Percentiles rank a stretch among this genome's conserved stretches.
Evolutionary conservation across 2,797 vertebrate genomes (phyloP).

Genomic region (Myripristis murdjan): DNA sequence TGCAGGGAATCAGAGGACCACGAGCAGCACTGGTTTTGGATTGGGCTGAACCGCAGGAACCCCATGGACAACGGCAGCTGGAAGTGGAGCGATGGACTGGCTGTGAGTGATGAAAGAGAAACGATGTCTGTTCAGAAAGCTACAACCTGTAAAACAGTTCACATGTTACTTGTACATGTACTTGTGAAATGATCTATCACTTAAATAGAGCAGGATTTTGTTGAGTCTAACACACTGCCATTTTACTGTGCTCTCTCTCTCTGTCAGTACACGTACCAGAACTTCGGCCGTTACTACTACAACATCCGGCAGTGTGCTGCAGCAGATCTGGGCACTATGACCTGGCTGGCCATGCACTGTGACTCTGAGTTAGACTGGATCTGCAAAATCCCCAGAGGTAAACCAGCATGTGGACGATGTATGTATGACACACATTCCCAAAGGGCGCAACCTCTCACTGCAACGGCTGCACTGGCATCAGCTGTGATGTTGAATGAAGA

Average conservation of each 20-base stretch:
- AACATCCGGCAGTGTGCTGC: slow-evolving; percentile 91
- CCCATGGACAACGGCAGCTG: slow-evolving; percentile 90
- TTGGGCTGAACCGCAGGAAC: slow-evolving; percentile 93
- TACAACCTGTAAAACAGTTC: background rate
- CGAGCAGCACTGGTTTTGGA: slow-evolving; percentile 98
- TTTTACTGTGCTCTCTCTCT: slow-evolving; percentile 8
- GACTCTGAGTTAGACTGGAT: slow-evolving; percentile 96
- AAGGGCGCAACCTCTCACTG: too few relatives aligned
- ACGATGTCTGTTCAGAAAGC: background rate
- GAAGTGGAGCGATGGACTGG: slow-evolving; percentile 94
- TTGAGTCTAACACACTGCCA: background rate
- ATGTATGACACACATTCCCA: too few relatives aligned
- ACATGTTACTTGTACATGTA: background rate
- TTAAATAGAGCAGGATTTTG: background rate
- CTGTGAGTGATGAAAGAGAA: slow-evolving; percentile 88
- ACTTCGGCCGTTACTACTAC: slow-evolving; percentile 92
- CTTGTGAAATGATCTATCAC: background rate
- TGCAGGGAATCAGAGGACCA: slow-evolving; percentile 91
- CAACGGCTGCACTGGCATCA: too few relatives aligned
- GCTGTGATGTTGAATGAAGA: too few relatives aligned
- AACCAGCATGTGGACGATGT: background rate
- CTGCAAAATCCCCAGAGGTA: slow-evolving; percentile 97
- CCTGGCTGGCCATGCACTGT: slow-evolving; percentile 95
- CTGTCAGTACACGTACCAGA: slow-evolving; percentile 92
- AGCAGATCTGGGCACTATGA: slow-evolving; percentile 92